Percentiles rank a stretch among this genome's conserved stretches.
phyloP scores from a whole-genome alignment of 2,888 invertebrate species.

The Galeruca laticollis region DNA sequence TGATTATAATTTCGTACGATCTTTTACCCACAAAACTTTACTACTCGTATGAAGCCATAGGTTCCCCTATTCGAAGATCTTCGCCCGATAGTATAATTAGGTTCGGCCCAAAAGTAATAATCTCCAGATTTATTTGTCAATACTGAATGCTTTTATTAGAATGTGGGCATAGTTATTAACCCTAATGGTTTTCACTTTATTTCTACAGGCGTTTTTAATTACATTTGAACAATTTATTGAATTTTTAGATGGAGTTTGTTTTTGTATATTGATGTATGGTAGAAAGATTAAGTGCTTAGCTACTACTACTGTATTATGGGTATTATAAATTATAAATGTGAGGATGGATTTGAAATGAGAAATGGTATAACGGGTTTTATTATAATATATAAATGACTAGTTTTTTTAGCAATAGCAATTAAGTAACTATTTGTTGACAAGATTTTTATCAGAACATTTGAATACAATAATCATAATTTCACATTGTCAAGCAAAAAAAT shows the following conservation, averaged over 20 bases:
- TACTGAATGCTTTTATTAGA: conserved; percentile 28
- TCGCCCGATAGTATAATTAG: conserved; percentile 29
- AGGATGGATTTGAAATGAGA: not conserved
- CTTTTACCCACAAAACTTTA: not conserved
- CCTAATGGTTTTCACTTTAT: conserved; percentile 28
- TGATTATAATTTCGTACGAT: not conserved
- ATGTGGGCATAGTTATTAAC: conserved; percentile 30
- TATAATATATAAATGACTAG: too few relatives aligned
- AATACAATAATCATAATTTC: too few relatives aligned
- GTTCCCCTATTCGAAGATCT: conserved; percentile 14
- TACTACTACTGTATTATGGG: conserved; percentile 13
- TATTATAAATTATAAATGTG: not conserved
- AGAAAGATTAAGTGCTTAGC: not conserved
- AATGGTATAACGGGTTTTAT: not conserved
- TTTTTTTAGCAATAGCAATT: too few relatives aligned
- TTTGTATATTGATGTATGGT: conserved; percentile 10
- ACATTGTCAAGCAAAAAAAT: too few relatives aligned
- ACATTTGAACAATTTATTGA: conserved; percentile 29
- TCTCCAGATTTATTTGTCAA: conserved; percentile 36
- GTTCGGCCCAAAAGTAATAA: conserved; percentile 38
- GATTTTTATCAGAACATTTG: too few relatives aligned
- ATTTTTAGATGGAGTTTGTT: conserved; percentile 12
- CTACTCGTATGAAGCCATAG: conserved; percentile 5
- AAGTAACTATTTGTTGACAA: too few relatives aligned
- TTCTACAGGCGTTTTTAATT: conserved; percentile 25